Percentiles rank a stretch among this genome's conserved stretches.
phyloP scores from a whole-genome alignment of 2,113 vertebrate genomes.

The Oceanites oceanicus region DNA sequence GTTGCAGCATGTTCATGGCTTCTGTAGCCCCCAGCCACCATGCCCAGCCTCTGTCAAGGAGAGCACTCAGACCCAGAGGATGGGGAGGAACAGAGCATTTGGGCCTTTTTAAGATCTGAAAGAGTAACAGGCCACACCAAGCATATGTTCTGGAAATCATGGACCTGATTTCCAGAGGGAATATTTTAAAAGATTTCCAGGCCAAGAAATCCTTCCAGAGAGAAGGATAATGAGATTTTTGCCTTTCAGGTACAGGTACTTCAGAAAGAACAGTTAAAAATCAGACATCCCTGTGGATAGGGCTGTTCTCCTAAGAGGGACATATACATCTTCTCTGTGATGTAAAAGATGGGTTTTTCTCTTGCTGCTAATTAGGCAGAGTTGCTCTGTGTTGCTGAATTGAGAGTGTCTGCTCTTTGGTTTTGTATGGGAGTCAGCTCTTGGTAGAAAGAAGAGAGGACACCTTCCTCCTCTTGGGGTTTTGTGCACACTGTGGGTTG shows the following conservation, averaged over 20 bases:
- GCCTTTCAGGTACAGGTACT: not conserved
- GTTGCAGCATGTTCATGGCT: not conserved
- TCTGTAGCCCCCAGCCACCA: not conserved
- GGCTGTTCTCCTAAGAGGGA: not conserved
- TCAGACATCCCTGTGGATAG: not conserved
- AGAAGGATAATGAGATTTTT: constrained; percentile 6
- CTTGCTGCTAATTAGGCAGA: not conserved
- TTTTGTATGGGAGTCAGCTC: not conserved
- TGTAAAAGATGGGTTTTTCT: not conserved
- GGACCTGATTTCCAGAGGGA: not conserved
- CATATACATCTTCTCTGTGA: not conserved
- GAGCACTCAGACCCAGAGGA: not conserved
- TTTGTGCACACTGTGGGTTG: not conserved
- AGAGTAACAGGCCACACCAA: not conserved
- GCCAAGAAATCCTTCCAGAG: not conserved
- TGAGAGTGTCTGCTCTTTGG: not conserved
- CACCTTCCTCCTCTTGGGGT: not conserved
- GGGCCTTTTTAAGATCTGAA: not conserved
- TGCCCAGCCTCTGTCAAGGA: not conserved
- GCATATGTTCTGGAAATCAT: not conserved
- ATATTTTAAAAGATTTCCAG: constrained; percentile 1
- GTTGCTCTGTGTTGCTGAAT: not conserved
- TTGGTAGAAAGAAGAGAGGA: not conserved
- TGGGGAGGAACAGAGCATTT: not conserved
- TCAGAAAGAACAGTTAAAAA: not conserved